Evolutionary conservation across 2,113 vertebrate species (phyloP).

Genomic region (Ginglymostoma cirratum): DNA sequence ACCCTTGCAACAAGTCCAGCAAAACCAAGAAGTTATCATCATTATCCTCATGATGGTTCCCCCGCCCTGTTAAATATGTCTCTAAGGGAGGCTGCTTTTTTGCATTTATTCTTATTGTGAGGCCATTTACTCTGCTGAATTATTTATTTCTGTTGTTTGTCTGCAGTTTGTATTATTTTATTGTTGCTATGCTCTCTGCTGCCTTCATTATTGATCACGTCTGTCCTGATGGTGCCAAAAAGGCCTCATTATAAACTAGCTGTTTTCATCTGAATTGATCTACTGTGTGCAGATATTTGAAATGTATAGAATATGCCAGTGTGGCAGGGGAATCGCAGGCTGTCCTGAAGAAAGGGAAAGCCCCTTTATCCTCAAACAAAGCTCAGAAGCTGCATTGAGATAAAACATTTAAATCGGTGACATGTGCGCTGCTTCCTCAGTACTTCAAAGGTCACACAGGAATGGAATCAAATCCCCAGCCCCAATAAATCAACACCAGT

Average conservation of each 20-base stretch:
- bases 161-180: constrained; percentile 26
- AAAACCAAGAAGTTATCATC: not conserved
- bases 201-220: not conserved
- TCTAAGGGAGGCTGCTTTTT: not conserved
- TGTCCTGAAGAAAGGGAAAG: not conserved
- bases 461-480: not conserved
- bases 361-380: not conserved
- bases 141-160: constrained; percentile 23
- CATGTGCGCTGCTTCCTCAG: not conserved
- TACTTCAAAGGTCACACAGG: not conserved
- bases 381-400: not conserved
- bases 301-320: constrained; percentile 14
- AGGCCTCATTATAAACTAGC: constrained; percentile 20
- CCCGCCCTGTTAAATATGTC: not conserved
- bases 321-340: not conserved
- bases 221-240: constrained; percentile 13
- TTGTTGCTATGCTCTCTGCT: not conserved
- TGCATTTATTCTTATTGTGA: constrained; percentile 15
- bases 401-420: not conserved
- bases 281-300: not conserved
- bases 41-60: not conserved
- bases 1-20: not conserved
- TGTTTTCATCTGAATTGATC: constrained; percentile 32
- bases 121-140: not conserved
- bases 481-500: no score